Base-by-base conservation (phyloP, 2,888 invertebrate species). In the Tetragonula carbonaria region DNA sequence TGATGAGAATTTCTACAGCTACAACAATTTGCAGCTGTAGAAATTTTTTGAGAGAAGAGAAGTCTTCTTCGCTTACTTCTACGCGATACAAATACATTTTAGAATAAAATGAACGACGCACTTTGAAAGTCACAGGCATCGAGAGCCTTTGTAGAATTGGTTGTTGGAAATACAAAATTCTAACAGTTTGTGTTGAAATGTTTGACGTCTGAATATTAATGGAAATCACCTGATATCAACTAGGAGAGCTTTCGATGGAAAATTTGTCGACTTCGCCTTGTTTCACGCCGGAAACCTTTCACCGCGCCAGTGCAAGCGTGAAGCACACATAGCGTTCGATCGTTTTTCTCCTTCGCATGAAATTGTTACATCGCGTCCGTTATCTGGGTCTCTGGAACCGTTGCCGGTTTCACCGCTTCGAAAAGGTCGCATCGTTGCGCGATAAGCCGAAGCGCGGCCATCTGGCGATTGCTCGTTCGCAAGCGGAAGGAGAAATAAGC, bases 341-440 rank as follows among this genome's bases (percentile, higher is more conserved):
- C 85, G 65, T 80, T 85, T 83, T 86, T 83, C 75, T 80, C 83
- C 16, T 23, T 63, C 77, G 76, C 73, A 77, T 81, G 78, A 86
- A 83, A 86, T 86, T 86, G 83, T 86, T 86, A 83, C 86, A 76
- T 82, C 83, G 86, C 79, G 66, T 66, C 70, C 63, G 51, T 86
- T 86, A 85, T 86, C 86, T 85, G 66, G 78, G 84, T 70, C 78
- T 75, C 72, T 65, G 63, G 18, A 5, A 14, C 33, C 66, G 68
- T 67, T 73, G 79, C 59, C 63, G 67, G 84, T 85, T 84, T 86
- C 86, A 74, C 85, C 84, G 85, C 79, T 80, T 80, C 72, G 85
- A 72, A 84, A 84, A 85, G 82, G 82, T 85, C 86, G 86, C 78
- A 81, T 81, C 81, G 84, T 51, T 70, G 77, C 84, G 18, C 80